Evolutionary conservation across 2,797 vertebrate genomes (phyloP), one percentile per base, ranked within the genome.

Genomic region (Betta splendens): DNA sequence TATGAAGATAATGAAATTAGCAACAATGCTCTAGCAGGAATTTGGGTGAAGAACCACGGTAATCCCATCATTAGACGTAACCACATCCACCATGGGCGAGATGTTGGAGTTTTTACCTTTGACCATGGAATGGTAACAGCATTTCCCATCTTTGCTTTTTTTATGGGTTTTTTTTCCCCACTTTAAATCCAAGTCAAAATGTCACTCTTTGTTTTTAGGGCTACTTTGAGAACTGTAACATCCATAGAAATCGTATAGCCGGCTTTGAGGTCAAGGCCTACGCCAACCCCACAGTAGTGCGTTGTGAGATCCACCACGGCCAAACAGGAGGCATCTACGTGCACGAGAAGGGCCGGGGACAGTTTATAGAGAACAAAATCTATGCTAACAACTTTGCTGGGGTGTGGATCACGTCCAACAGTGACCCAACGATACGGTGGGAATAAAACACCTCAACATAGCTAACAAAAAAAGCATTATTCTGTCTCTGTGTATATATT

Each of bases 341-440:
- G 63, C 98, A 99, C 12, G 98, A 99, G 87, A 99, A 99, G 91
- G 98, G 98, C 57, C 91, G 98, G 85, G 98, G 98, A 64, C 98
- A 99, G 83, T 99, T 99, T 91, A 96, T 99, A 90, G 98, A 99
- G 88, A 99, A 99, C 89, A 99, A 99, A 92, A 99, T 99, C 90
- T 99, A 98, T 91, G 97, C 97, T 91, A 99, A 99, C 90, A 99
- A 98, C 85, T 99, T 99, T 64, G 98, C 98, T 51, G 98, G 98
- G 29, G 98, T 99, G 81, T 99, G 98, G 98, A 98, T 99, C 92
- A 99, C 98, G 48, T 99, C 98, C 87, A 99, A 98, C 89, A 99
- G 98, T 69, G 98, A 99, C 91, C 98, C 98, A 8, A 99, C 97
- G 83, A 99, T 99, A 94, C 95, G 98, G 98, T 98, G 87, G 86